These are phyloP conservation scores for Tricholaema leucomelas DNA, from an alignment of 2,113 vertebrate genomes.

Conservation along the genomic window DNA sequence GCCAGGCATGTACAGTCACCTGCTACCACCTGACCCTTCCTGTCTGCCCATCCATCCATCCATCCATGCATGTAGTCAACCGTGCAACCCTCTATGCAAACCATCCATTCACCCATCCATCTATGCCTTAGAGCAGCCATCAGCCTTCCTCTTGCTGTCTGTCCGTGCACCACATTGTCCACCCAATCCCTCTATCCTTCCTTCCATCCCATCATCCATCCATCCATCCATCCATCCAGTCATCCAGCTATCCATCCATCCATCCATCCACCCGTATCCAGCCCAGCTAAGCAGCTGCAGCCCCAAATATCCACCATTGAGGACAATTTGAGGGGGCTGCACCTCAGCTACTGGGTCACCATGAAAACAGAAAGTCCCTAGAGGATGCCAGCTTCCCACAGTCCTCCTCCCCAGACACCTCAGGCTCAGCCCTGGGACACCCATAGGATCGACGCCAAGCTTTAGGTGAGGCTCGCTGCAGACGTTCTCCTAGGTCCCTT, in stretches of 20 bases:
- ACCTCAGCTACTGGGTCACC: neutral
- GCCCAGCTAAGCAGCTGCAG: neutral
- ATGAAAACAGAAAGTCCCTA: neutral
- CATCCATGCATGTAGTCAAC: too few species aligned
- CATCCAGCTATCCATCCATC: neutral
- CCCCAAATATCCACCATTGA: neutral
- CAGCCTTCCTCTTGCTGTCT: too few species aligned
- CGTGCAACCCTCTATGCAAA: neutral
- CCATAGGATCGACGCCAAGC: fast-evolving
- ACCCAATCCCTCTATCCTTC: neutral
- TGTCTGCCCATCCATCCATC: too few species aligned
- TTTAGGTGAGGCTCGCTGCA: neutral
- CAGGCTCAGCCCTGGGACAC: fast-evolving
- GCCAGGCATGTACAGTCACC: too few species aligned
- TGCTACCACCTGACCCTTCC: neutral
- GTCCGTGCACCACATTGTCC: too few species aligned
- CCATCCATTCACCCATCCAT: too few species aligned
- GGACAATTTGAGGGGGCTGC: neutral
- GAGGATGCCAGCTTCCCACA: neutral
- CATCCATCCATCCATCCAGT: neutral
- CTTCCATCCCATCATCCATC: neutral
- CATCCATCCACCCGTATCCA: neutral
- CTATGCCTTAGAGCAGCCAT: neutral
- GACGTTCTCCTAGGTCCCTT: neutral
- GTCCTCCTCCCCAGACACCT: neutral